Conservation (phyloP, 2,888 invertebrate genomes). For the Eugnorisma glareosa region DNA sequence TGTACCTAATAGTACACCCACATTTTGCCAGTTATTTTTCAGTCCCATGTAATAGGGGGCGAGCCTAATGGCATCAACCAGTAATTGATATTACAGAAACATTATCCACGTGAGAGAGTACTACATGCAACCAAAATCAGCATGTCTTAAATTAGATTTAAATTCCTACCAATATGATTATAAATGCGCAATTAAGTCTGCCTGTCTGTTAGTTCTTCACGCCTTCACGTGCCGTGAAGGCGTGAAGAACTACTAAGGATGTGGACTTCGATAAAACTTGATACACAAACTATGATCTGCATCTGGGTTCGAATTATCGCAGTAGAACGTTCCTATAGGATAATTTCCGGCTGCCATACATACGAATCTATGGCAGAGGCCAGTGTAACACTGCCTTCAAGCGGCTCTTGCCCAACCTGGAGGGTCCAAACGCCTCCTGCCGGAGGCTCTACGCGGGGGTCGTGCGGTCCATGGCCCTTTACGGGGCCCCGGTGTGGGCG, state of each 20-base stretch:
- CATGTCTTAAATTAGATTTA: not conserved
- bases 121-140: not conserved
- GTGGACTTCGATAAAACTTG: not conserved
- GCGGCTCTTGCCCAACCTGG: no score
- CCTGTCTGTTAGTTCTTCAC: not conserved
- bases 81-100: not conserved
- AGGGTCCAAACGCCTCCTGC: no score
- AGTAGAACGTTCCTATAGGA: not conserved
- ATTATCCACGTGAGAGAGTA: not conserved
- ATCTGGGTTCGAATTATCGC: not conserved
- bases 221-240: no score
- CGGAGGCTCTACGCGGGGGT: no score
- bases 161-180: not conserved
- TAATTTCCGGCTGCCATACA: not conserved
- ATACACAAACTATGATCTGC: not conserved
- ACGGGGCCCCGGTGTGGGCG: no score
- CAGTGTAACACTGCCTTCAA: no score
- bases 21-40: no score
- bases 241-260: no score
- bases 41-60: no score
- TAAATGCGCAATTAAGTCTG: not conserved
- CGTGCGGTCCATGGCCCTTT: no score
- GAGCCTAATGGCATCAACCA: no score
- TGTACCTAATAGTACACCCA: no score
- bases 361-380: not conserved